Evolutionary conservation across 1,140 invertebrate genomes (phyloP).

Genomic region (Rhopalosiphum padi): DNA sequence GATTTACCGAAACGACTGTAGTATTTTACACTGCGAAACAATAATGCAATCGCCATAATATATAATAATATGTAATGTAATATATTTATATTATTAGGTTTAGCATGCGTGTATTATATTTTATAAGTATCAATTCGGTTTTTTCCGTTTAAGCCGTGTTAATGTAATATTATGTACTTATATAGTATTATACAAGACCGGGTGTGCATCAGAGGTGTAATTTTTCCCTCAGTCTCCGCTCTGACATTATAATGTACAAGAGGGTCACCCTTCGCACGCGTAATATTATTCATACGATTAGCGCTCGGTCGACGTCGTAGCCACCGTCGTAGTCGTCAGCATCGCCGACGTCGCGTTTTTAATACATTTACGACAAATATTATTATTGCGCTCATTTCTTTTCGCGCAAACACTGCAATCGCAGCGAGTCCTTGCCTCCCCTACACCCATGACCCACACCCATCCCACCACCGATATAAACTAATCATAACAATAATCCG

Average conservation of each 20-base stretch:
- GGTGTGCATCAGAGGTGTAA: not conserved
- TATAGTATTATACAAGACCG: not conserved
- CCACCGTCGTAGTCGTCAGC: not conserved
- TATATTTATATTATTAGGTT: not conserved
- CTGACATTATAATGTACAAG: not conserved
- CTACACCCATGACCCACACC: not conserved
- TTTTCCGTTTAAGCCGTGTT: not conserved
- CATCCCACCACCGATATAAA: not conserved
- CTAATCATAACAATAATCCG: constrained; percentile 57
- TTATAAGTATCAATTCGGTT: no score
- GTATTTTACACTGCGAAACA: not conserved
- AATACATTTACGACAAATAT: constrained; percentile 48
- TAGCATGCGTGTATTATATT: not conserved
- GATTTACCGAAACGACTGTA: not conserved
- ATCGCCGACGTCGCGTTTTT: constrained; percentile 1
- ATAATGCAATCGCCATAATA: not conserved
- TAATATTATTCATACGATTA: constrained; percentile 26
- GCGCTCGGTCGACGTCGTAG: not conserved
- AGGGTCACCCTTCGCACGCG: not conserved
- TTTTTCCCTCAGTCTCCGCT: no score
- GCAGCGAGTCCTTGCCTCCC: not conserved
- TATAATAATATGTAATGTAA: not conserved
- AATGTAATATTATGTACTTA: not conserved
- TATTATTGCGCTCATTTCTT: constrained; percentile 35
- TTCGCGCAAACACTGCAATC: constrained; percentile 11